These are phyloP conservation scores for Zele albiditarsus DNA, from an alignment of 2,888 invertebrate species.

Conservation along the genomic window DNA sequence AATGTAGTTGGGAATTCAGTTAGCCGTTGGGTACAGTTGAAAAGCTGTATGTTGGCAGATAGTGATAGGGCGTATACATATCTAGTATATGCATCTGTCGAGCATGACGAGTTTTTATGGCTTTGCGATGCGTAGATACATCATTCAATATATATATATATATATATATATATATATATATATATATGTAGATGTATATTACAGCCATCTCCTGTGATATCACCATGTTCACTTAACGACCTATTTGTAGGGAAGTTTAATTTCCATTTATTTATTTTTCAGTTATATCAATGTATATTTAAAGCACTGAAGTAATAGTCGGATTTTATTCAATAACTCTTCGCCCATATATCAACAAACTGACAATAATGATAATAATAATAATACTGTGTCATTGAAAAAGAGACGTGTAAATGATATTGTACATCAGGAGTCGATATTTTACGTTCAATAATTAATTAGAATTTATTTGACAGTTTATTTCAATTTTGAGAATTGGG, in stretches of 20 bases:
- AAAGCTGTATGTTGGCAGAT: slow-evolving; percentile 63
- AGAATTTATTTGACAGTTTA: not conserved
- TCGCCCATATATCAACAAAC: not conserved
- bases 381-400: not conserved
- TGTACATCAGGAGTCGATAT: not conserved
- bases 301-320: not conserved
- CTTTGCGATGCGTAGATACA: slow-evolving; percentile 71
- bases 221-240: slow-evolving; percentile 64
- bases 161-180: not conserved
- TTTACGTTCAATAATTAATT: too few species aligned
- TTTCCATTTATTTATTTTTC: slow-evolving; percentile 39
- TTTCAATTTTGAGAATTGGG: too few species aligned
- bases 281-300: not conserved
- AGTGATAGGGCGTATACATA: slow-evolving; percentile 69
- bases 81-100: slow-evolving; percentile 67
- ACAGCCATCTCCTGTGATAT: slow-evolving; percentile 60
- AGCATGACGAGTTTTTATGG: slow-evolving; percentile 71
- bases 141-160: slow-evolving; percentile 66
- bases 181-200: not conserved
- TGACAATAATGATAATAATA: too few species aligned
- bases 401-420: not conserved
- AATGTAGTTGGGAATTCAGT: slow-evolving; percentile 72
- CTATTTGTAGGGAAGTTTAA: slow-evolving; percentile 52
- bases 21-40: slow-evolving; percentile 40
- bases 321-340: not conserved